Evolutionary conservation across 2,113 vertebrate species (phyloP).

Genomic region (Chloropsis hardwickii): DNA sequence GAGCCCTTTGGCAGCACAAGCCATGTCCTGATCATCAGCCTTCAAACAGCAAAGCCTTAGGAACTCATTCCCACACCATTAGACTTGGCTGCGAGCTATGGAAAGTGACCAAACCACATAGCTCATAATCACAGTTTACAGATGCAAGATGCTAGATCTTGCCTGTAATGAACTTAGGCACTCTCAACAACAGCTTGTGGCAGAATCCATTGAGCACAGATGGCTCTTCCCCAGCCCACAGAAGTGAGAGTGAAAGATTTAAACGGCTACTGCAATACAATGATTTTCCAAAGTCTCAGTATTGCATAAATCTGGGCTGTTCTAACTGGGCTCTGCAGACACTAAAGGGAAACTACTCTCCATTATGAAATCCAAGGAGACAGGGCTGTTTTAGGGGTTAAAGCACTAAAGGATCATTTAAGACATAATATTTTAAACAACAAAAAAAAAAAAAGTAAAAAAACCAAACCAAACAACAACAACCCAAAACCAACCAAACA

Average conservation of each 20-base stretch:
- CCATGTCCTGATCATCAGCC: background rate
- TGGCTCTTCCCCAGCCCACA: background rate
- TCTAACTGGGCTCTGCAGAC: background rate
- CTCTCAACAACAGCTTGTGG: background rate
- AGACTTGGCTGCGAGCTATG: background rate
- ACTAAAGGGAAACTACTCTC: background rate
- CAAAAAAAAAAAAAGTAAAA: background rate
- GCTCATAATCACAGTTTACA: background rate
- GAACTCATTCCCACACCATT: background rate
- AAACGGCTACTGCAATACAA: background rate
- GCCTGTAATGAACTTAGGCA: background rate
- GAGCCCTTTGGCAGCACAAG: background rate
- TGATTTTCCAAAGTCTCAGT: background rate
- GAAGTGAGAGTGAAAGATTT: background rate
- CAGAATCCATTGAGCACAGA: background rate
- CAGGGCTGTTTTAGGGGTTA: background rate
- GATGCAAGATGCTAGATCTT: background rate
- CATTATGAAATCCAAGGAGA: background rate
- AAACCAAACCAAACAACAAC: background rate
- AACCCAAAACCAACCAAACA: background rate
- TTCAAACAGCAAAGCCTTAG: background rate
- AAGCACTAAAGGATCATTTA: background rate
- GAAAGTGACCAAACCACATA: background rate
- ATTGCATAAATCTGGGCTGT: background rate
- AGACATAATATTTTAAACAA: background rate